phyloP scores from a whole-genome alignment of 2,888 invertebrate species.

The Meliscaeva auricollis region DNA sequence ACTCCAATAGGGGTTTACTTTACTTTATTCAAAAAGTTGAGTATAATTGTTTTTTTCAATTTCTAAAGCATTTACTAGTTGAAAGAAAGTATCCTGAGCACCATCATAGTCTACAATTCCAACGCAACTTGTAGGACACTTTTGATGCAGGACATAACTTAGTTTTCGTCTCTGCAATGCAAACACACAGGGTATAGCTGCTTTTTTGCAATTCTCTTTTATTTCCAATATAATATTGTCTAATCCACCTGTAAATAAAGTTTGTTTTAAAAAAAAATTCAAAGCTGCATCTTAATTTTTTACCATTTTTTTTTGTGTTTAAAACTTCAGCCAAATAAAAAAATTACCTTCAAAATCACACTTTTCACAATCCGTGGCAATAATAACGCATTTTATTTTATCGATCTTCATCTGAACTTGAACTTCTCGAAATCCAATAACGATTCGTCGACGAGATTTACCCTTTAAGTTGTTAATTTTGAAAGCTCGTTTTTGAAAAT shows the following conservation, averaged over 20 bases:
- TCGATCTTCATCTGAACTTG: conserved; percentile 86
- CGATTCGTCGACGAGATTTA: conserved; percentile 85
- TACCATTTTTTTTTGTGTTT: too few species aligned
- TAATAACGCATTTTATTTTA: conserved; percentile 86
- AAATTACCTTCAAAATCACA: conserved; percentile 78
- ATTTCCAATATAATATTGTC: conserved; percentile 85
- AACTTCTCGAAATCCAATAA: conserved; percentile 87
- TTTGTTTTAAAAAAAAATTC: too few species aligned
- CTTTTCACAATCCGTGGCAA: conserved; percentile 88
- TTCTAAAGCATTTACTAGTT: conserved; percentile 78
- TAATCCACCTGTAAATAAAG: conserved; percentile 85
- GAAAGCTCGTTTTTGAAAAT: conserved; percentile 87
- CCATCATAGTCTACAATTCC: conserved; percentile 88
- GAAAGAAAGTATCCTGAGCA: conserved; percentile 84
- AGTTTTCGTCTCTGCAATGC: conserved; percentile 86
- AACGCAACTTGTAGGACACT: conserved; percentile 87
- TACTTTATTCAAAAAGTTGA: background rate
- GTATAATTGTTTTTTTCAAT: conserved; percentile 77
- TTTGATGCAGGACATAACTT: conserved; percentile 86
- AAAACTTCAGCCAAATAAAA: too few species aligned
- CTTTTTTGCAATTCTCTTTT: conserved; percentile 84
- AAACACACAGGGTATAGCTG: conserved; percentile 86
- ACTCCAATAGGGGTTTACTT: background rate
- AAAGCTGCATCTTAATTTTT: too few species aligned
- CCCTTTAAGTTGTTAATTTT: conserved; percentile 87